Base-by-base conservation (phyloP, 2,797 vertebrate genomes). In the Coranthus polyacanthus region DNA sequence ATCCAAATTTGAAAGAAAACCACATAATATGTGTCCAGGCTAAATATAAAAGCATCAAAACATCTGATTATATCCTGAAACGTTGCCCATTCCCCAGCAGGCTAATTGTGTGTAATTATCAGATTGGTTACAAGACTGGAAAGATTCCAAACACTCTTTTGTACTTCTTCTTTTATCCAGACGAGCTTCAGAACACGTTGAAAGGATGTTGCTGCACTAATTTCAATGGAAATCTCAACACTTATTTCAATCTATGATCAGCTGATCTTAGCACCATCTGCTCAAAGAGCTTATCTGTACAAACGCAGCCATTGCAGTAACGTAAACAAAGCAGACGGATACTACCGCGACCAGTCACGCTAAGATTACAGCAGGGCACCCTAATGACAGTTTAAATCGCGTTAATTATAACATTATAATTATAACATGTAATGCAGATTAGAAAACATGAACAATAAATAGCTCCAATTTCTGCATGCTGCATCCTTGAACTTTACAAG, bases 211-310 rank as follows among this genome's bases (percentile, higher is more conserved):
- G 34, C 45, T 44, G 67, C 3, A 34, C 26, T 54, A 65, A 47
- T 50, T 67, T 70, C 58, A 64, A 22, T 56, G 49, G 34, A 69
- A 45, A 43, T 36, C 20, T 49, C 43, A 21, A 66, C 68, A 56
- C 59, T 49, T 41, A 42, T 39, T 69, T n/a, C 44, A 69, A 51
- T 69, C 58, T 36, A 51, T 49, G 64, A 53, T 58, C 20, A 11
- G 52, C 20, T 47, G 50, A 75, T 78, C 53, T 63, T 24, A 49
- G 64, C 53, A 34, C 59, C 71, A 78, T 75, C 53, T 74, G 68
- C 32, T 81, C 49, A 16, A 4, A 51, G 41, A 62, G 56, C 53
- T 81, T 78, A 61, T 17, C 42, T 39, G 29, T 18, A 42, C 58
- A 71, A 71, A 64, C 43, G 49, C 60, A 59, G 36, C 51, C 45